Base-by-base conservation (phyloP, 2,113 vertebrate species). In the Eonycteris spelaea region DNA sequence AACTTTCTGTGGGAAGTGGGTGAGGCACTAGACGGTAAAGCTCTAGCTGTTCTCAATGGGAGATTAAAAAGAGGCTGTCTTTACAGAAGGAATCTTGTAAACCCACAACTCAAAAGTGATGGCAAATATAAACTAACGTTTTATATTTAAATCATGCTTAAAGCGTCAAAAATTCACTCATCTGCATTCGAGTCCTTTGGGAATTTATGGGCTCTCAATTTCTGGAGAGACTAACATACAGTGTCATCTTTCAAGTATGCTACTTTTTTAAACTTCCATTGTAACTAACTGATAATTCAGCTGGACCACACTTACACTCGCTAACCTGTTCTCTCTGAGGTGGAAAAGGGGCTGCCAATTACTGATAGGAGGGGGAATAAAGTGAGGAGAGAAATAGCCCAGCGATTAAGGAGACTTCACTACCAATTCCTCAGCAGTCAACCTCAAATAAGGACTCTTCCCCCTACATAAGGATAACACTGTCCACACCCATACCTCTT, bases 111-210 rank as follows among this genome's bases (percentile, higher is more conserved):
- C 40, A 22, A 83, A 84, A 63, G 73, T 43, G 8, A 71, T 22
- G n/a, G n/a, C 35, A 63, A 94, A 67, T 67, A 67, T 7, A 78
- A 78, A 40, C 30, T 77, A 70, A 96, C 8, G n/a, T n/a, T 88
- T 97, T 97, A 79, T 71, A 83, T 91, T 93, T 97, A 96, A 98
- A 95, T 28, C n/a, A 48, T n/a, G 61, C 68, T 92, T 93, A 94
- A 97, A 96, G 77, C 28, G 53, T 86, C 40, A 59, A 70, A 88
- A 63, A 22, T 22, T 7, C 7, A 63, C 57, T 93, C n/a, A 88
- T 90, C 74, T 91, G 68, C 55, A 70, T 43, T 14, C 91, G 95
- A 96, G 97, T 96, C 90, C 83, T 96, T 97, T 71, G 7, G 53
- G 16, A 35, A 19, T 87, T 90, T 93, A 95, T 6, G 30, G 84